A percentile compares a stretch with the other conserved stretches of the same genome.
Conservation (phyloP, 2,113 vertebrate genomes). For the Calypte anna region DNA sequence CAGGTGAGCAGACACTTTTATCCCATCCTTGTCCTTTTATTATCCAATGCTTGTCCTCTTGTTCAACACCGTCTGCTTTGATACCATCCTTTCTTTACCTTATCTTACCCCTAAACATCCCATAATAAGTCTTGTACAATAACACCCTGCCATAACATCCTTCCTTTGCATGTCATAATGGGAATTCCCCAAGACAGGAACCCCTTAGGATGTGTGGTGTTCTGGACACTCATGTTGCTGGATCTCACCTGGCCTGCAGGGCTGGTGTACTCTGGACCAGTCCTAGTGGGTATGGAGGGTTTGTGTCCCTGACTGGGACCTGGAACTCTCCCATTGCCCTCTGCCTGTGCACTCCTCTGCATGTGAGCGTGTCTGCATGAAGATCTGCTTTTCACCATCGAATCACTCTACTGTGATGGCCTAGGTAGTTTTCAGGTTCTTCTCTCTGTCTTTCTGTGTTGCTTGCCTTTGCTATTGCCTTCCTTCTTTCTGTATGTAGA, state of each 20-base stretch:
- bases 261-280: neutral
- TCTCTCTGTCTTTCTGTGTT: neutral
- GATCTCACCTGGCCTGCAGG: neutral
- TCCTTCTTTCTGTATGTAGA: neutral
- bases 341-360: neutral
- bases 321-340: neutral
- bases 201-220: neutral
- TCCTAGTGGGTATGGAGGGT: fast-evolving
- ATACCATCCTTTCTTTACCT: neutral
- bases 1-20: neutral
- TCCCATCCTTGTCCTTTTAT: neutral
- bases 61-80: neutral
- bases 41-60: neutral
- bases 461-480: neutral
- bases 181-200: neutral
- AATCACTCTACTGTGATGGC: neutral
- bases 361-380: fast-evolving
- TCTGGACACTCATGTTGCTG: neutral
- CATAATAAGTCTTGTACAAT: neutral
- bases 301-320: fast-evolving
- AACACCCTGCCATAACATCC: neutral
- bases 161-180: neutral
- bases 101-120: neutral
- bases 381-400: neutral
- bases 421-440: neutral